A percentile compares a stretch with the other conserved stretches of the same genome.
phyloP scores from a whole-genome alignment of 1,140 invertebrate genomes.

The Eulimnadia texana region DNA sequence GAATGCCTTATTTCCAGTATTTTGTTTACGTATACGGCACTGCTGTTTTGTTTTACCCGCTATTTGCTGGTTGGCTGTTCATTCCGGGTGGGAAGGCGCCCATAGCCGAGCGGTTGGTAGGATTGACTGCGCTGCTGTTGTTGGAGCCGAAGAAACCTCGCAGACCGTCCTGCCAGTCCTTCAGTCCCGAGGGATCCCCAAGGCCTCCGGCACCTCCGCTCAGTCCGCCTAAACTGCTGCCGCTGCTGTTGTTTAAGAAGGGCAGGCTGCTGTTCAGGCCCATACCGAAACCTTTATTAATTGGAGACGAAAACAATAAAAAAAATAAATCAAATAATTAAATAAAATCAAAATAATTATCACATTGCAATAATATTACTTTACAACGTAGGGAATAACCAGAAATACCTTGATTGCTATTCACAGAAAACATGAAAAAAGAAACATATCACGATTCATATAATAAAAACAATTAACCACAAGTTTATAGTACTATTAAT shows the following conservation, averaged over 20 bases:
- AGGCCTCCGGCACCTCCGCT: neutral
- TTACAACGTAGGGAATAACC: too few species aligned
- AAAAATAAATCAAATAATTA: conserved; percentile 10
- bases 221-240: neutral
- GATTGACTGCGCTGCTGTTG: conserved; percentile 4
- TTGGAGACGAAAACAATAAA: too few species aligned
- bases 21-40: too few species aligned
- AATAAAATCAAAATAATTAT: too few species aligned
- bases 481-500: too few species aligned
- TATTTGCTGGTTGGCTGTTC: neutral
- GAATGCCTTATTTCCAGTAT: too few species aligned
- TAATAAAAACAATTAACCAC: too few species aligned
- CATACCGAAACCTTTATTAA: conserved; percentile 6
- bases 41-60: too few species aligned
- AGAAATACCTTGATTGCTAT: too few species aligned
- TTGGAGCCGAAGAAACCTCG: conserved; percentile 29
- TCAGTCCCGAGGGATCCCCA: conserved; percentile 19
- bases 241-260: neutral
- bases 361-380: too few species aligned
- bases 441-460: too few species aligned
- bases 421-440: too few species aligned
- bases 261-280: conserved; percentile 7
- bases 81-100: conserved; percentile 19
- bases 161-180: conserved; percentile 35
- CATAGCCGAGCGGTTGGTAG: conserved; percentile 7